phyloP scores from a whole-genome alignment of 2,888 invertebrate genomes.

The Andrena praecox region DNA sequence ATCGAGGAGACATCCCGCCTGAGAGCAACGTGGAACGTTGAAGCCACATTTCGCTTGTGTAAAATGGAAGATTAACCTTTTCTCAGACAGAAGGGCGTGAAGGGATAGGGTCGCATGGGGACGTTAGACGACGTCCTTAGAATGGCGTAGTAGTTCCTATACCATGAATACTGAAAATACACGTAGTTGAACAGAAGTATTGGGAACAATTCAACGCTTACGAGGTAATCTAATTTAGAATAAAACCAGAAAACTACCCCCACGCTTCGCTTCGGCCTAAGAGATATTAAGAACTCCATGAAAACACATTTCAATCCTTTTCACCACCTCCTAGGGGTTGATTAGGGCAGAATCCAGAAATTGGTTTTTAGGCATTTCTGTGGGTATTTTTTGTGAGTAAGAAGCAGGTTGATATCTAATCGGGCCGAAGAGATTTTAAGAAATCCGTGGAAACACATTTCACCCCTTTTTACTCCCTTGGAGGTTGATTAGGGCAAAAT shows the following conservation, averaged over 20 bases:
- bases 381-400: no score
- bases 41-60: slow-evolving; percentile 43
- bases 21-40: slow-evolving; percentile 30
- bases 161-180: slow-evolving; percentile 31
- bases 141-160: slow-evolving; percentile 37
- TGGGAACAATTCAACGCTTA: neutral
- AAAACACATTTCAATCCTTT: no score
- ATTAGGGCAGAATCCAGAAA: no score
- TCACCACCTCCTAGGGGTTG: no score
- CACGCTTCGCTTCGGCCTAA: no score
- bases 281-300: no score
- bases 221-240: neutral
- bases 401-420: no score
- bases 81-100: slow-evolving; percentile 42
- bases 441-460: no score
- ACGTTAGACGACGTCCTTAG: slow-evolving; percentile 13
- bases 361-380: no score
- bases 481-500: no score
- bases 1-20: slow-evolving; percentile 39
- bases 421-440: no score
- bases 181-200: neutral
- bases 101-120: slow-evolving; percentile 4
- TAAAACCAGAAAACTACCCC: neutral
- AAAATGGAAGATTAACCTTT: slow-evolving; percentile 67
- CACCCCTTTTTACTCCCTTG: no score